These are phyloP conservation scores for Pholis gunnellus DNA, from an alignment of 2,113 vertebrate genomes.

Conservation along the genomic window DNA sequence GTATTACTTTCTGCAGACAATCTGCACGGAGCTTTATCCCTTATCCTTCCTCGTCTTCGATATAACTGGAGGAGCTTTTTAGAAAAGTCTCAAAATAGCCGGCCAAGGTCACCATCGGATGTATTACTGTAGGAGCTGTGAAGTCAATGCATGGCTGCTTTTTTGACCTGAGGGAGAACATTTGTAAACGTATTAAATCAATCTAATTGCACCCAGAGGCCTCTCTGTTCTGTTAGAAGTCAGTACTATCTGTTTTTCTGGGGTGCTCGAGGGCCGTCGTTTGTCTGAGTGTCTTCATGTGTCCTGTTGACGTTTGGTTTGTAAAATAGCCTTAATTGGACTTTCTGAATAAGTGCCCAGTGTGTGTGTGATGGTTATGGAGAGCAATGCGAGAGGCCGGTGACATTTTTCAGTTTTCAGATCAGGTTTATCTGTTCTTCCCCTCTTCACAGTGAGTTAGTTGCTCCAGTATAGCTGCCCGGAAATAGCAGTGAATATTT, in stretches of 20 bases:
- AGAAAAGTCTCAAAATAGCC: constrained; percentile 25
- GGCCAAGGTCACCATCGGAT: constrained; percentile 6
- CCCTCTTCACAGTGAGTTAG: background rate
- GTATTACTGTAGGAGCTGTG: background rate
- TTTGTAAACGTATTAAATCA: constrained; percentile 10
- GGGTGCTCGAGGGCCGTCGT: constrained; percentile 17
- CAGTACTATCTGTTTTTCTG: constrained; percentile 8
- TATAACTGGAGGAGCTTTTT: background rate
- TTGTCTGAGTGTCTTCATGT: constrained; percentile 24
- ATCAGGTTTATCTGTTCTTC: background rate
- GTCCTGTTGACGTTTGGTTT: constrained; percentile 17
- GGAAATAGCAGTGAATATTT: background rate
- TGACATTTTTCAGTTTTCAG: constrained; percentile 1
- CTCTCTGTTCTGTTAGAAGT: constrained; percentile 8
- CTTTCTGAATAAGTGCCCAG: constrained; percentile 32
- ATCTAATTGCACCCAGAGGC: constrained; percentile 9
- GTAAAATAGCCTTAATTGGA: constrained; percentile 3
- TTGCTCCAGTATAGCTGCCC: constrained; percentile 6
- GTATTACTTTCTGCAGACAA: constrained; percentile 9
- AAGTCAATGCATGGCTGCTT: constrained; percentile 20
- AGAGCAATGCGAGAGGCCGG: background rate
- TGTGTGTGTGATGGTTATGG: constrained; percentile 7
- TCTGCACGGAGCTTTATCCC: constrained; percentile 2
- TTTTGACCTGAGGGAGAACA: constrained; percentile 11
- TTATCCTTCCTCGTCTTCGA: background rate